phyloP scores from a whole-genome alignment of 2,888 invertebrate genomes.

The Chrysolina oricalcia region DNA sequence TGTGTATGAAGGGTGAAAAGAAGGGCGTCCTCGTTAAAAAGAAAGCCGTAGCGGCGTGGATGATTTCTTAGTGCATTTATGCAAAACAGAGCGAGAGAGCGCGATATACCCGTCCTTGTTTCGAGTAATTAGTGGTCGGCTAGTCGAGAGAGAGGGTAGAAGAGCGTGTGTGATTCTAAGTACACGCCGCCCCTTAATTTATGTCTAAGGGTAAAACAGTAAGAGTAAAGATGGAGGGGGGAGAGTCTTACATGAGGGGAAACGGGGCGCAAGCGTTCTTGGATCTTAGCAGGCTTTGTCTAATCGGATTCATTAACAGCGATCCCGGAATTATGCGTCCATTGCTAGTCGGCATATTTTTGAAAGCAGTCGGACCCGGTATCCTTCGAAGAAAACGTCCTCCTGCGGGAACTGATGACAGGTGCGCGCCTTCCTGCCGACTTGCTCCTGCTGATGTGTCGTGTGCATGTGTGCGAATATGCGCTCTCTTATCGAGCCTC shows the following conservation, averaged over 20 bases:
- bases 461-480: slow-evolving; percentile 61
- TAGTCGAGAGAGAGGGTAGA: slow-evolving; percentile 67
- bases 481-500: slow-evolving; percentile 54
- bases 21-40: slow-evolving; percentile 67
- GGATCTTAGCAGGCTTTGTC: slow-evolving; percentile 72
- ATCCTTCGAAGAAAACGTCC: slow-evolving; percentile 68
- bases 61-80: slow-evolving; percentile 70
- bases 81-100: slow-evolving; percentile 69
- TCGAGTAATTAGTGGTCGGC: slow-evolving; percentile 72
- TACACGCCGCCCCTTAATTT: slow-evolving; percentile 73
- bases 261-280: slow-evolving; percentile 71
- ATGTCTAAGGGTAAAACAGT: slow-evolving; percentile 73
- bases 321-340: slow-evolving; percentile 75
- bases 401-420: slow-evolving; percentile 59
- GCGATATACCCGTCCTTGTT: slow-evolving; percentile 61
- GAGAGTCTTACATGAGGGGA: slow-evolving; percentile 65
- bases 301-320: slow-evolving; percentile 77
- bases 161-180: slow-evolving; percentile 72
- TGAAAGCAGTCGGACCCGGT: slow-evolving; percentile 72
- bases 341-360: slow-evolving; percentile 74
- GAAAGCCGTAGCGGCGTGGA: slow-evolving; percentile 62
- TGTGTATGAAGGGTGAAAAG: slow-evolving; percentile 63
- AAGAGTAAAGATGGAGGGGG: slow-evolving; percentile 68
- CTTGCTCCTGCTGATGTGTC: slow-evolving; percentile 53
- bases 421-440: slow-evolving; percentile 60